Conservation (phyloP, 1,140 invertebrate genomes). For the Eriocheir sinensis region DNA sequence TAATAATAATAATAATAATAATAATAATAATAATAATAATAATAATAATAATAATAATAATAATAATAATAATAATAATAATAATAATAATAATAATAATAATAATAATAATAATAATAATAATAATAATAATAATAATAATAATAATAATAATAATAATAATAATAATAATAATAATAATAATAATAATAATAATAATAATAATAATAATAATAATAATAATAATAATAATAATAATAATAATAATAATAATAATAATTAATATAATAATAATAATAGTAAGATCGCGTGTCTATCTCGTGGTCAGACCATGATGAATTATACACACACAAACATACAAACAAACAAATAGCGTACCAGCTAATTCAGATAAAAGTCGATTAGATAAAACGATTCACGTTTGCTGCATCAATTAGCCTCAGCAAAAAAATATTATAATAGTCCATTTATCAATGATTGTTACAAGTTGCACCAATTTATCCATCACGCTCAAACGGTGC, state of each 20-base stretch:
- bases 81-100: too few relatives aligned
- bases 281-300: too few relatives aligned
- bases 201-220: too few relatives aligned
- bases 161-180: too few relatives aligned
- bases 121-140: not conserved
- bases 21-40: not conserved
- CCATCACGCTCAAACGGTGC: not conserved
- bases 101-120: not conserved
- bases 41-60: not conserved
- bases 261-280: too few relatives aligned
- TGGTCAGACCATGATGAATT: not conserved
- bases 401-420: not conserved
- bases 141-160: not conserved
- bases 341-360: not conserved
- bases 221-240: too few relatives aligned
- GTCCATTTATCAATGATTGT: not conserved
- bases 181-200: too few relatives aligned
- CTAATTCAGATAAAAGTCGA: not conserved
- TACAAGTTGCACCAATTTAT: not conserved
- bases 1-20: not conserved
- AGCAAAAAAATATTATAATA: not conserved
- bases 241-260: too few relatives aligned
- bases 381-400: too few relatives aligned
- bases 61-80: not conserved
- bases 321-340: constrained; percentile 36